Conservation (phyloP, 2,888 invertebrate genomes). For the Acrobasis suavella region DNA sequence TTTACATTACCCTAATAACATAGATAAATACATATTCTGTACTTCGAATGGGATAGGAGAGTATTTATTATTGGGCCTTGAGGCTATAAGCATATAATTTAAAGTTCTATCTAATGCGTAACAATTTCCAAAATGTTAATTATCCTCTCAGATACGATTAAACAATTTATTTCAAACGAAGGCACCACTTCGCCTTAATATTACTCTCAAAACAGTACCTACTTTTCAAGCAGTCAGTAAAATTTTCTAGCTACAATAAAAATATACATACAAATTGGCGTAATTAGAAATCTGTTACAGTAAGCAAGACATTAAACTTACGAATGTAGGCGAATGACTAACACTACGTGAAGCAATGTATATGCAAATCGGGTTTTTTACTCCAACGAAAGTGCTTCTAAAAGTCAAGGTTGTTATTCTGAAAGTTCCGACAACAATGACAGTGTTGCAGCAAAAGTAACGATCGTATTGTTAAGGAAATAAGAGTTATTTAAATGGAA, state of each 20-base stretch:
- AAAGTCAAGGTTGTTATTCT: conserved; percentile 44
- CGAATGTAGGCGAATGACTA: conserved; percentile 30
- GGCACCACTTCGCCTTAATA: too few species aligned
- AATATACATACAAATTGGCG: not conserved
- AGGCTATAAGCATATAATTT: too few species aligned
- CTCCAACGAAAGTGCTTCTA: conserved; percentile 40
- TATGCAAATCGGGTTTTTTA: conserved; percentile 34
- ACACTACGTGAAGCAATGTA: conserved; percentile 39
- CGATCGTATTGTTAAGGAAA: not conserved
- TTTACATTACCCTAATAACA: too few species aligned
- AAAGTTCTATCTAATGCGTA: too few species aligned
- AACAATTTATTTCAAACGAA: too few species aligned
- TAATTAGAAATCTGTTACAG: conserved; percentile 15
- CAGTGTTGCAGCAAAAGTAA: conserved; percentile 4
- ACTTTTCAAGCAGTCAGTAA: not conserved
- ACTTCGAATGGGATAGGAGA: too few species aligned
- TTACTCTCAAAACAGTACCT: not conserved
- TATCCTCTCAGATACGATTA: too few species aligned
- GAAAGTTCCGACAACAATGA: conserved; percentile 31
- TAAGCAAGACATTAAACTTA: conserved; percentile 16
- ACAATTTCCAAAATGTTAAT: too few species aligned
- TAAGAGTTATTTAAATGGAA: not conserved
- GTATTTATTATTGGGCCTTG: too few species aligned
- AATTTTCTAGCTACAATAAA: not conserved
- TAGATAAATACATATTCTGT: too few species aligned